A percentile compares a stretch with the other conserved stretches of the same genome.
Evolutionary conservation across 2,113 vertebrate species (phyloP).

Genomic region (Vidua macroura): DNA sequence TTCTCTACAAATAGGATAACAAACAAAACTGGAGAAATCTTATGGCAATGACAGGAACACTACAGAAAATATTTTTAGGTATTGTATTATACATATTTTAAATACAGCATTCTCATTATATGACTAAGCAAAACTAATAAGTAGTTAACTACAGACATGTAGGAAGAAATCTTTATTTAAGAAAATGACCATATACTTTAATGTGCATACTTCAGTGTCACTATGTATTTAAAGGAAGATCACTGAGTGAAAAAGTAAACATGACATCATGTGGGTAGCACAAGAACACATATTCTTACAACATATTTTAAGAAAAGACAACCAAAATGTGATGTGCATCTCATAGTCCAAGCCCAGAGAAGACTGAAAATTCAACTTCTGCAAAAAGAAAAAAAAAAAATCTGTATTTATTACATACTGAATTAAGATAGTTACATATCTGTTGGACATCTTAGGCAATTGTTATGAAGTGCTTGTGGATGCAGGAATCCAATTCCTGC

Average conservation of each 20-base stretch:
- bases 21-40: background rate
- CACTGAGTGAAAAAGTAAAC: background rate
- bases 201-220: background rate
- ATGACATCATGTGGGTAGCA: background rate
- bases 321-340: background rate
- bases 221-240: background rate
- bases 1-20: background rate
- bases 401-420: background rate
- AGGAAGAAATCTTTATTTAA: background rate
- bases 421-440: background rate
- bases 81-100: background rate
- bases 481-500: background rate
- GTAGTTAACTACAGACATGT: background rate
- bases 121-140: background rate
- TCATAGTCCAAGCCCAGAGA: background rate
- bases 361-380: constrained; percentile 21
- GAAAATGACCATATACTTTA: background rate
- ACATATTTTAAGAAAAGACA: background rate
- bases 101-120: background rate
- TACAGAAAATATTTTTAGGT: background rate
- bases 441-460: background rate
- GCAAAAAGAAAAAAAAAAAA: background rate
- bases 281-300: background rate
- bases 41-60: background rate
- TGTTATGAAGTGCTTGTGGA: background rate